phyloP scores from a whole-genome alignment of 1,140 invertebrate genomes.

The Zaprionus ghesquierei region DNA sequence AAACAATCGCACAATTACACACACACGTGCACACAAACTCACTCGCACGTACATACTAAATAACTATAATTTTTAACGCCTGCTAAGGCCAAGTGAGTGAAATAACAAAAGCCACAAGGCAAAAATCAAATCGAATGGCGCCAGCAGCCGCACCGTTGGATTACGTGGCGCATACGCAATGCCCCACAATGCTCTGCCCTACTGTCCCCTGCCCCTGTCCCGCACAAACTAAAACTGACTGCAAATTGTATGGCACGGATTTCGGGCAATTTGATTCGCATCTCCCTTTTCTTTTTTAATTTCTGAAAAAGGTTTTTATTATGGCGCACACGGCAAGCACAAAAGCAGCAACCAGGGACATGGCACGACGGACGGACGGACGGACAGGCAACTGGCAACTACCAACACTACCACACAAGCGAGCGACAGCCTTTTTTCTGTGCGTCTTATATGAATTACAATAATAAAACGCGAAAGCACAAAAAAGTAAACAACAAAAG shows the following conservation, averaged over 20 bases:
- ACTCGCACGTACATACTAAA: slow-evolving; percentile 38
- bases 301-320: slow-evolving; percentile 76
- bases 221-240: slow-evolving; percentile 4
- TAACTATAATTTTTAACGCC: slow-evolving; percentile 78
- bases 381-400: neutral
- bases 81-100: slow-evolving; percentile 19
- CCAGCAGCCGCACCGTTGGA: slow-evolving; percentile 2
- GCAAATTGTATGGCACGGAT: slow-evolving; percentile 48
- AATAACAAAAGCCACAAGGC: slow-evolving; percentile 44
- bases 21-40: neutral
- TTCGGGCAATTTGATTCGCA: slow-evolving; percentile 49
- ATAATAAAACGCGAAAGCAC: slow-evolving; percentile 61
- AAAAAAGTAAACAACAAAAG: slow-evolving; percentile 47
- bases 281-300: slow-evolving; percentile 62
- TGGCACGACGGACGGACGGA: neutral
- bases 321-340: slow-evolving; percentile 34
- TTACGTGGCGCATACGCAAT: slow-evolving; percentile 45
- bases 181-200: neutral
- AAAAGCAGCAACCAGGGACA: slow-evolving; percentile 14
- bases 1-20: slow-evolving; percentile 25
- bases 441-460: slow-evolving; percentile 67
- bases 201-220: fast-evolving
- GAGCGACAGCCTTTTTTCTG: slow-evolving; percentile 8
- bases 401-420: slow-evolving; percentile 24
- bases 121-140: slow-evolving; percentile 58